These are phyloP conservation scores for Xylocopa sonorina DNA, from an alignment of 1,140 invertebrate species.

Conservation along the genomic window DNA sequence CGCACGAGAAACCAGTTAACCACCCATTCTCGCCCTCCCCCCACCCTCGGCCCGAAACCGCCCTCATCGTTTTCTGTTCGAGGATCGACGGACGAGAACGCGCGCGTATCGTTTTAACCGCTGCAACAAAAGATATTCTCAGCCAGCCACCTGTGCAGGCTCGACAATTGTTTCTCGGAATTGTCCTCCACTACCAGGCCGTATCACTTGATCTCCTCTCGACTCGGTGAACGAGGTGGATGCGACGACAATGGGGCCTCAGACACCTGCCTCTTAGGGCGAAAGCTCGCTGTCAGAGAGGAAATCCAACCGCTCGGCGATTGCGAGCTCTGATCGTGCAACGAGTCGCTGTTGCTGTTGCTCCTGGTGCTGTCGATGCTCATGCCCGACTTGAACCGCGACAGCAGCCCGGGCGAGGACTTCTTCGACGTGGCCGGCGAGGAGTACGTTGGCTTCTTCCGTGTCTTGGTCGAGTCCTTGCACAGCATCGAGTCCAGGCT, in stretches of 20 bases:
- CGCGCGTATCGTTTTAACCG: conserved; percentile 51
- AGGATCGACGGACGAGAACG: conserved; percentile 19
- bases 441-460: conserved; percentile 71
- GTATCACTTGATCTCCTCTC: conserved; percentile 78
- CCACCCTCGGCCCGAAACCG: too few relatives aligned
- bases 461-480: conserved; percentile 70
- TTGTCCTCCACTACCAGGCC: conserved; percentile 65
- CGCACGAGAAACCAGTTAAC: not conserved
- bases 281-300: conserved; percentile 78
- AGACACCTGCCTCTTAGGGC: conserved; percentile 72
- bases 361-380: conserved; percentile 78
- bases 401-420: conserved; percentile 73
- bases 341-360: conserved; percentile 77
- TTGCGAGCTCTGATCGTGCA: conserved; percentile 73
- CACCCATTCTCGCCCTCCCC: too few relatives aligned
- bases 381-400: conserved; percentile 79
- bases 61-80: too few relatives aligned
- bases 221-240: conserved; percentile 63
- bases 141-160: conserved; percentile 73
- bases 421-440: conserved; percentile 75
- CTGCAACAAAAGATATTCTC: conserved; percentile 76
- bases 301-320: conserved; percentile 78
- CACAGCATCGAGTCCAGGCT: conserved; percentile 79
- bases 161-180: conserved; percentile 59
- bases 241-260: conserved; percentile 65